phyloP scores from a whole-genome alignment of 2,113 vertebrate species.

The Microcebus lehilahytsara region DNA sequence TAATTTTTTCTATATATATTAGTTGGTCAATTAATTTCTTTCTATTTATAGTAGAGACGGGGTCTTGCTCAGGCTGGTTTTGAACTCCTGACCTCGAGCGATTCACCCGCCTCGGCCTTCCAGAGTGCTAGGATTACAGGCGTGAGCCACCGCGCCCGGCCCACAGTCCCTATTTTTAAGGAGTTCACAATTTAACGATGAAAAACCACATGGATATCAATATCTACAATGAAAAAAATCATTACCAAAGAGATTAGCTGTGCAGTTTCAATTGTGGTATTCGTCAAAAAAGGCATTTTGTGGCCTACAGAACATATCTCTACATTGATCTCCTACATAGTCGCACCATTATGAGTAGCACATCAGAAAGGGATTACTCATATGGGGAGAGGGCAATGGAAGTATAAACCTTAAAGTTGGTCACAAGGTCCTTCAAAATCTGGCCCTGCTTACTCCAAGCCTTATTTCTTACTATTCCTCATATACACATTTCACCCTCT shows the following conservation, averaged over 20 bases:
- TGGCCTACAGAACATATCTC: not conserved
- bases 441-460: not conserved
- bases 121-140: too few species aligned
- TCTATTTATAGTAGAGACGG: too few species aligned
- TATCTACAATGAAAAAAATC: not conserved
- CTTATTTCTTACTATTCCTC: not conserved
- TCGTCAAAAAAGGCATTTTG: not conserved
- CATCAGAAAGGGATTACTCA: not conserved
- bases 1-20: too few species aligned
- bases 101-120: too few species aligned
- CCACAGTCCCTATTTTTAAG: not conserved
- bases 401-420: not conserved
- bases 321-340: not conserved
- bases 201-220: not conserved
- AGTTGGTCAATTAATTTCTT: too few species aligned
- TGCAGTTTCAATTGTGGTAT: not conserved
- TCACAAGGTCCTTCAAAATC: too few species aligned
- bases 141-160: too few species aligned
- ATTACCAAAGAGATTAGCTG: not conserved
- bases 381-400: not conserved
- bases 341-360: not conserved
- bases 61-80: too few species aligned
- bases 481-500: not conserved
- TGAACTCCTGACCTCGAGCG: too few species aligned
- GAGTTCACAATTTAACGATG: not conserved